Evolutionary conservation across 1,140 invertebrate genomes (phyloP), one percentile per base, ranked within the genome.

Genomic region (Drosophila tristis): DNA sequence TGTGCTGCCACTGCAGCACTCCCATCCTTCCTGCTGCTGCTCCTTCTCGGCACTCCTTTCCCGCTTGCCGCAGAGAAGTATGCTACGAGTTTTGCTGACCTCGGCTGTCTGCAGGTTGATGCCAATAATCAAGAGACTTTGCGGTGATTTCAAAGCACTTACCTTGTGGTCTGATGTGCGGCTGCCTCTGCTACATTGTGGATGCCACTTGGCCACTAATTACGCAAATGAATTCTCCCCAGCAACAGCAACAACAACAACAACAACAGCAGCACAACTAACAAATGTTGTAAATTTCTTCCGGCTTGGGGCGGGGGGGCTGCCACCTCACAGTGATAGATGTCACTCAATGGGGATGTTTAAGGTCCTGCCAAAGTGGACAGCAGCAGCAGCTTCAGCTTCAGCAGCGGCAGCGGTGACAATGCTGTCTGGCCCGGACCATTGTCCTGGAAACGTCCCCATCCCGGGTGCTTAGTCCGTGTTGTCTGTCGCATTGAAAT

Each of bases 151-250:
- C 61, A 42, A 53, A 80, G 80, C 76, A 73, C 57, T 85, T 84
- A 66, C 39, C 59, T 62, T 86, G 75, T 66, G 75, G 75, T 75
- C 56, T 15, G 54, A 44, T 45, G 6, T 57, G 71, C 54, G 64
- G 64, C 39, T 49, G 43, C 7, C 77, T 54, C 49, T 58, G 55
- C 45, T 45, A 43, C 44, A 59, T 56, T 50, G 48, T 51, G 54
- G 56, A 55, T 76, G 55, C 64, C 63, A 60, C 82, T 72, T 72
- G 82, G 74, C 71, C 82, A 86, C 81, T 86, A 86, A 86, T 86
- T 86, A 86, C 82, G 81, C 73, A 86, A 86, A 86, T 86, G 81
- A 86, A 86, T 86, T 71, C 78, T 74, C 60, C 74, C 74, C 78
- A 35, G 49, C 47, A 60, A 31, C 48, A 43, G 39, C 35, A 20